Evolutionary conservation across 2,888 invertebrate genomes (phyloP), one percentile per base, ranked within the genome.

Genomic region (Hydroisotoma schaefferi): DNA sequence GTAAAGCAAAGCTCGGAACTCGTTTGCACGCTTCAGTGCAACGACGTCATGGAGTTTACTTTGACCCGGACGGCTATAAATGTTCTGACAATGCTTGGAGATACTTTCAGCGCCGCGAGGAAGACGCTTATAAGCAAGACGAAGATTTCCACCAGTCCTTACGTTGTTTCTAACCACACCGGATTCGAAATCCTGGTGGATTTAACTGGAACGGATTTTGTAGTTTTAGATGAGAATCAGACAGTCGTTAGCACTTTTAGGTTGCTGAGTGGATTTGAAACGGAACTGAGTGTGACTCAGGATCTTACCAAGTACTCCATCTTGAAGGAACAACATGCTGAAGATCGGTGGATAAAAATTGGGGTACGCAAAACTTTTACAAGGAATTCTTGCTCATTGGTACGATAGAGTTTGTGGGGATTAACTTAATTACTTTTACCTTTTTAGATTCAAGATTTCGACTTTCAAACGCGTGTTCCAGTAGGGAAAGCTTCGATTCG

Each of bases 401-500:
- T n/a, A n/a, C n/a, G n/a, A n/a, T n/a, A n/a, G n/a, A n/a, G n/a
- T n/a, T n/a, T n/a, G n/a, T n/a, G n/a, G n/a, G n/a, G n/a, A n/a
- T n/a, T n/a, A n/a, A n/a, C n/a, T n/a, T n/a, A n/a, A n/a, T n/a
- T n/a, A n/a, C n/a, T n/a, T n/a, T n/a, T n/a, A n/a, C n/a, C n/a
- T n/a, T 40, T 5, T 18, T 20, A 40, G 40, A 40, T 40, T 18
- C 65, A 67, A 5, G 65, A 65, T 23, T 59, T 66, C 2, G 63
- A 68, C 5, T 73, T 83, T 58, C 81, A 81, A 59, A 77, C 89
- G 0, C 78, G 81, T 23, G 81, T 97, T 63, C 90, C 90, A 0
- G 87, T 97, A 22, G 84, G 88, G 59, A 84, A 91, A 55, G 91
- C 94, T 0, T 94, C 94, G 76, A 90, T 88, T 75, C 83, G 94